phyloP scores from a whole-genome alignment of 2,888 invertebrate genomes.

The Lithophane socia region DNA sequence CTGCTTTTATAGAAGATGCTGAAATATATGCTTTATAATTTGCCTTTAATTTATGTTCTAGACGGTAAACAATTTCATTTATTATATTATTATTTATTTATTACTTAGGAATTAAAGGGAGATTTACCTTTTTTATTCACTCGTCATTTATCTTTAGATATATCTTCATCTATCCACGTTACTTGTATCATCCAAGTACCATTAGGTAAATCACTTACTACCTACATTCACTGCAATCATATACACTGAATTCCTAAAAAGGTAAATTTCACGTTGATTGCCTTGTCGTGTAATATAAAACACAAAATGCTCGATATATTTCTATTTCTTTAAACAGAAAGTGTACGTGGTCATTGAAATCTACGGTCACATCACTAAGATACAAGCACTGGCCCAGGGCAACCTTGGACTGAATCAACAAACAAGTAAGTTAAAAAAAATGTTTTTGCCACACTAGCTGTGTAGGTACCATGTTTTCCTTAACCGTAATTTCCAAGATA shows the following conservation, averaged over 20 bases:
- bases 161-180: background rate
- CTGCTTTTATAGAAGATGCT: slow-evolving; percentile 35
- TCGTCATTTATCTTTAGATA: background rate
- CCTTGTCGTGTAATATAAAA: background rate
- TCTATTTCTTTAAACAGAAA: slow-evolving; percentile 86
- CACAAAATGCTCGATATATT: slow-evolving; percentile 56
- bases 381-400: slow-evolving; percentile 92
- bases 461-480: background rate
- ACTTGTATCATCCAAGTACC: background rate
- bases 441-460: background rate
- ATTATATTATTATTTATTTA: background rate
- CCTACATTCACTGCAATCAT: background rate
- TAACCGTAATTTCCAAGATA: background rate
- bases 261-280: slow-evolving; percentile 36
- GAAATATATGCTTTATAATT: slow-evolving; percentile 3
- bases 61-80: background rate
- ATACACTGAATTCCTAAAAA: slow-evolving; percentile 5
- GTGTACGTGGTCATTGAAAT: slow-evolving; percentile 96
- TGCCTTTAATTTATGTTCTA: slow-evolving; percentile 24
- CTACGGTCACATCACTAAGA: slow-evolving; percentile 94
- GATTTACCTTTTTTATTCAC: slow-evolving; percentile 25
- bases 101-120: slow-evolving; percentile 24
- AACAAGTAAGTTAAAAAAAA: slow-evolving; percentile 61
- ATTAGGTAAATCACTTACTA: background rate
- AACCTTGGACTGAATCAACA: slow-evolving; percentile 71